These are phyloP conservation scores for Neodiprion lecontei DNA, from an alignment of 1,140 invertebrate species.

Conservation along the genomic window DNA sequence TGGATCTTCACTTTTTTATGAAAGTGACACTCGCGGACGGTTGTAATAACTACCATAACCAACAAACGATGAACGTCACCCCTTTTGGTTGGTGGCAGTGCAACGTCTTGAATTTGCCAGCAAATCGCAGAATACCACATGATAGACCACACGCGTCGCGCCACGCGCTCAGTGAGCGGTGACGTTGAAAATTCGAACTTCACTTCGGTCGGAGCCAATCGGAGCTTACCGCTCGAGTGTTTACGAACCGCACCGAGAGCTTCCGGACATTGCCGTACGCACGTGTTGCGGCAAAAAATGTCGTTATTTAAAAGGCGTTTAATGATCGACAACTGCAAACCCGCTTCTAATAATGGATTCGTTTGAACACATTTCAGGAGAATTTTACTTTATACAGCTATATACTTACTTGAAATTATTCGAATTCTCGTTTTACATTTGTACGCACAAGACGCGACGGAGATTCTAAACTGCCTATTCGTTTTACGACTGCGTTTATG, in stretches of 20 bases:
- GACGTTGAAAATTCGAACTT: no score
- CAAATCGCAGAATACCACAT: no score
- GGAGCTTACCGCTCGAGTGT: neutral
- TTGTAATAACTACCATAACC: no score
- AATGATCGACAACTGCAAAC: neutral
- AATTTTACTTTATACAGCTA: no score
- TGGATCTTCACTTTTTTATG: no score
- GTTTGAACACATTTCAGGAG: neutral
- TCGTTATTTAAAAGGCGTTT: neutral
- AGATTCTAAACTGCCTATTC: neutral
- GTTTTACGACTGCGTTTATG: neutral
- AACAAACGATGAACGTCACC: no score
- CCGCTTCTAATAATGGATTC: neutral
- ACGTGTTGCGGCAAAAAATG: slow-evolving; percentile 3
- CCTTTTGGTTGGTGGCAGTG: no score
- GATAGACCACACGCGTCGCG: no score
- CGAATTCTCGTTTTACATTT: neutral
- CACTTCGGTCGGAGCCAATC: neutral
- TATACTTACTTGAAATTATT: no score
- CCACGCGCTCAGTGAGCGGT: no score
- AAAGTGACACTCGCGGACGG: no score
- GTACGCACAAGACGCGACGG: neutral
- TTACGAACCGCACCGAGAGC: neutral
- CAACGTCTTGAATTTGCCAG: no score
- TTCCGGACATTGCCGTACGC: neutral